These are phyloP conservation scores for Mesocricetus auratus DNA, from an alignment of 2,113 vertebrate species.

Conservation along the genomic window DNA sequence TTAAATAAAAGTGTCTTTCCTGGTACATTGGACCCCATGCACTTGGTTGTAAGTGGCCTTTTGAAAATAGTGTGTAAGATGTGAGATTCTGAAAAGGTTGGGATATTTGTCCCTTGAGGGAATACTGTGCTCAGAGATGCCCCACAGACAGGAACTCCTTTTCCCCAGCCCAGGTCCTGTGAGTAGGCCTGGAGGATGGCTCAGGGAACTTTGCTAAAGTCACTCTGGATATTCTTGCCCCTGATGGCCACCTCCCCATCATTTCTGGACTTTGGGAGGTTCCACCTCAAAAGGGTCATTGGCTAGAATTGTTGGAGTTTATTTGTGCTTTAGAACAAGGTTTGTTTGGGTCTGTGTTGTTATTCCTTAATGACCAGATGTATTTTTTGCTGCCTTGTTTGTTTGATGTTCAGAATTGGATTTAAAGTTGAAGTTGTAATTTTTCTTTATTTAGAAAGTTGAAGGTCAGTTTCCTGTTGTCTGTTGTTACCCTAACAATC, in stretches of 20 bases:
- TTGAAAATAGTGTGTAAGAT: not conserved
- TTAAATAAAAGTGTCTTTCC: not conserved
- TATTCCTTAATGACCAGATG: not conserved
- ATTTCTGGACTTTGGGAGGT: not conserved
- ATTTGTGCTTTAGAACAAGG: not conserved
- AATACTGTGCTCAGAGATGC: not conserved
- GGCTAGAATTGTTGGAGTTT: not conserved
- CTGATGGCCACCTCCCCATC: not conserved
- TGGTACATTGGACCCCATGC: not conserved
- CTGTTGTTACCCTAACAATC: not conserved
- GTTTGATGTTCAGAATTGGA: not conserved
- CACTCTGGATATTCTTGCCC: not conserved
- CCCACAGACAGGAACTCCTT: not conserved
- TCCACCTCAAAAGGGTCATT: not conserved
- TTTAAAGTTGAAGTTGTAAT: conserved; percentile 10
- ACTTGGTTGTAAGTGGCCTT: not conserved
- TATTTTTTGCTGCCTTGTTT: conserved; percentile 11
- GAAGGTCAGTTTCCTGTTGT: not conserved
- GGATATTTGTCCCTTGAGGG: not conserved
- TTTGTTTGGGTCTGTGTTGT: not conserved
- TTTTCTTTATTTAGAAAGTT: conserved; percentile 20
- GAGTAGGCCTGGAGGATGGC: not conserved
- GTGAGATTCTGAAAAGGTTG: not conserved
- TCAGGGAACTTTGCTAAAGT: not conserved
- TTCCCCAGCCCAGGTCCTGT: not conserved